Evolutionary conservation across 2,888 invertebrate species (phyloP).

Genomic region (Seira musarum): DNA sequence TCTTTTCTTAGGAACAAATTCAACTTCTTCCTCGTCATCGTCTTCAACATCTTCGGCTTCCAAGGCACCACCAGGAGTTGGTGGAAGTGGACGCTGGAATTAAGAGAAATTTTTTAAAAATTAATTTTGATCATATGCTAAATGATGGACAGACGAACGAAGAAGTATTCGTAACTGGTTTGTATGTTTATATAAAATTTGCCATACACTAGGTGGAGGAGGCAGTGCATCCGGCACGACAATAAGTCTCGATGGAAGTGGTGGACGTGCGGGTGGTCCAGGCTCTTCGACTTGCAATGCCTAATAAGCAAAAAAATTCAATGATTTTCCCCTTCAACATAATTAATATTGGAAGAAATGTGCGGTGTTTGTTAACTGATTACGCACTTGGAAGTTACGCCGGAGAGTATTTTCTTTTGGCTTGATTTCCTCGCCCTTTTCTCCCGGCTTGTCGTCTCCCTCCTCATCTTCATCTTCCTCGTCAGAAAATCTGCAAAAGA

Average conservation of each 20-base stretch:
- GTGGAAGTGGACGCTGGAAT: constrained; percentile 30
- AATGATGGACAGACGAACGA: no score
- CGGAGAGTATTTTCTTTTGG: constrained; percentile 95
- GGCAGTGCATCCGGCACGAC: constrained; percentile 90
- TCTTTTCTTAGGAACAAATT: constrained; percentile 73
- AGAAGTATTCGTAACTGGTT: constrained; percentile 79
- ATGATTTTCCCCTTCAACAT: no score
- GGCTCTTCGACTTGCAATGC: constrained; percentile 78
- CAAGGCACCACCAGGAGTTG: constrained; percentile 65
- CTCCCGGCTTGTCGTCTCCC: constrained; percentile 89
- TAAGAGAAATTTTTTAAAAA: no score
- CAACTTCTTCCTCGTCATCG: constrained; percentile 81
- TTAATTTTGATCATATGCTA: no score
- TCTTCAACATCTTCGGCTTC: constrained; percentile 76
- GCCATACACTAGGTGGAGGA: constrained; percentile 77
- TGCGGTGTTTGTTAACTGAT: not conserved
- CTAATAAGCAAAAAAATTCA: constrained; percentile 25
- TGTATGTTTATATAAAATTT: no score
- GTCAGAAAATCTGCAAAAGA: constrained; percentile 66
- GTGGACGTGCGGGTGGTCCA: constrained; percentile 89
- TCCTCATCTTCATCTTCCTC: constrained; percentile 82
- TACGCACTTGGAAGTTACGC: constrained; percentile 88
- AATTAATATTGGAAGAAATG: not conserved
- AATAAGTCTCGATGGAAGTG: constrained; percentile 91
- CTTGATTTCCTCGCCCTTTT: constrained; percentile 93